phyloP scores from a whole-genome alignment of 2,113 vertebrate species.

The Brevimyrus niger region DNA sequence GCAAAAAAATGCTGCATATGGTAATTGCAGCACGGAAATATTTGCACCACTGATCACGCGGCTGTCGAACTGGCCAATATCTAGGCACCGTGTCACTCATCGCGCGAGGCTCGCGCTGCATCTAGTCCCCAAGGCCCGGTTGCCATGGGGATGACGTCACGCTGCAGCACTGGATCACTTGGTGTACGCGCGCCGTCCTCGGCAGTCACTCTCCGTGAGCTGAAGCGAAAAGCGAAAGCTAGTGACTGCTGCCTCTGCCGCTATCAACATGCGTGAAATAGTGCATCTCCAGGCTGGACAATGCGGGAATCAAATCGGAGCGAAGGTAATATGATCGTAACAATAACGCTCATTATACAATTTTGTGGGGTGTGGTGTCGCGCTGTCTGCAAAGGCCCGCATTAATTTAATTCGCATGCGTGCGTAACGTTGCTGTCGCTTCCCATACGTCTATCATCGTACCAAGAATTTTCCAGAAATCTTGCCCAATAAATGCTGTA shows the following conservation, averaged over 20 bases:
- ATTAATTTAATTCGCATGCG: neutral
- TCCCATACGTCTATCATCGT: neutral
- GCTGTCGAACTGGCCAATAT: neutral
- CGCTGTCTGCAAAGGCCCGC: neutral
- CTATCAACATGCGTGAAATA: constrained; percentile 80
- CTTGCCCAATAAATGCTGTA: neutral
- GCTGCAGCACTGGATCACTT: constrained; percentile 40
- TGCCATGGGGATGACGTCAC: constrained; percentile 62
- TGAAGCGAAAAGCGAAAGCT: neutral
- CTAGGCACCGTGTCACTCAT: neutral
- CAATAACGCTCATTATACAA: neutral
- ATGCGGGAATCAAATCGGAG: constrained; percentile 91
- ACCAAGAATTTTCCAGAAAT: constrained; percentile 33
- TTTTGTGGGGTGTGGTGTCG: neutral
- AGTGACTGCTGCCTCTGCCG: neutral
- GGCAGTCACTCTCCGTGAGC: constrained; percentile 38
- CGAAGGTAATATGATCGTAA: constrained; percentile 66
- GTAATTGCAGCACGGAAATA: neutral
- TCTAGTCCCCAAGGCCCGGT: constrained; percentile 53
- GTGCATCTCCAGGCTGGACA: constrained; percentile 87
- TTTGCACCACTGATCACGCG: neutral
- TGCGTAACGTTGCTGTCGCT: neutral
- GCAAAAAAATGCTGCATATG: neutral
- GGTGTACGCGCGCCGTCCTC: constrained; percentile 29
- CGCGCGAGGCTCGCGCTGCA: constrained; percentile 31